phyloP scores from a whole-genome alignment of 1,140 invertebrate species.

The Diabrotica virgifera region DNA sequence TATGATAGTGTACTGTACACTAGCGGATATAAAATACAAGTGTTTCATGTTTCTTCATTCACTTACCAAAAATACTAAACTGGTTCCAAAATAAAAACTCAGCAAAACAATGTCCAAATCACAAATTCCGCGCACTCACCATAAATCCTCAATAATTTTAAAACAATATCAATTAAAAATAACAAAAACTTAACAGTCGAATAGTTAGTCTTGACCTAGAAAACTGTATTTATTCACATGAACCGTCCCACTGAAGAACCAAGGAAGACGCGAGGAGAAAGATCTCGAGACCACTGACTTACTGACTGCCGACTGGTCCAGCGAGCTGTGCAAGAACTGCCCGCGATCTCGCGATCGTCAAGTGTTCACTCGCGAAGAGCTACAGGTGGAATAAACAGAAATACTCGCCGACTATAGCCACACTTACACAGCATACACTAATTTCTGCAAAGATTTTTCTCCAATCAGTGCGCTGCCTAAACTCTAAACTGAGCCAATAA shows the following conservation, averaged over 20 bases:
- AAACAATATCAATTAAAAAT: background rate
- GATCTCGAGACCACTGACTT: slow-evolving; percentile 19
- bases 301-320: slow-evolving; percentile 12
- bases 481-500: too few species aligned
- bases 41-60: too few species aligned
- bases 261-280: slow-evolving; percentile 7
- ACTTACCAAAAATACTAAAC: too few species aligned
- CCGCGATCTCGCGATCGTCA: slow-evolving; percentile 12
- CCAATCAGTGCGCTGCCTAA: too few species aligned
- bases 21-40: too few species aligned
- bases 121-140: background rate
- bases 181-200: background rate
- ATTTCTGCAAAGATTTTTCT: too few species aligned
- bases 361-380: slow-evolving; percentile 13
- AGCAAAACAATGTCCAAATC: background rate
- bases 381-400: slow-evolving; percentile 18
- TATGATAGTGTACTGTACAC: too few species aligned
- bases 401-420: slow-evolving; percentile 3
- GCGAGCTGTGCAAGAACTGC: background rate
- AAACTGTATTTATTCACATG: background rate
- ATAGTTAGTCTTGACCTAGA: slow-evolving; percentile 1
- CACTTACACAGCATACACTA: background rate
- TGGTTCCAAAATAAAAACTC: too few species aligned
- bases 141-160: background rate
- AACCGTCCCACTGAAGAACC: background rate